A percentile compares a stretch with the other conserved stretches of the same genome.
These are phyloP conservation scores for Lucinisca nassula DNA, from an alignment of 2,888 invertebrate species.

Conservation along the genomic window DNA sequence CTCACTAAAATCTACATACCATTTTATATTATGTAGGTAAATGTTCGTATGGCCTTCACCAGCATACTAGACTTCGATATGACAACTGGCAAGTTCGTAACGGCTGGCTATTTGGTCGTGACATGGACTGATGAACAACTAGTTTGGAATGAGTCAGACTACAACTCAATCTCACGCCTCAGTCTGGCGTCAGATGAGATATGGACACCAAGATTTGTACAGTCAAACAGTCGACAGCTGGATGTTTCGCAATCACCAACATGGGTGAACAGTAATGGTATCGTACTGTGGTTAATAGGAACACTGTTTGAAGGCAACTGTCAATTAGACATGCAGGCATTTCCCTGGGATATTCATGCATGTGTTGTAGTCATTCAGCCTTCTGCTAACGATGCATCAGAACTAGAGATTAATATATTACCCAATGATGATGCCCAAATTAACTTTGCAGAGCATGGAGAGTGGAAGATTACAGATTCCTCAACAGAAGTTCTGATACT, in stretches of 20 bases:
- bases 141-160: not conserved
- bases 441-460: not conserved
- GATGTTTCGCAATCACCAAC: not conserved
- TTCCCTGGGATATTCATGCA: not conserved
- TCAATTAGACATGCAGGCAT: not conserved
- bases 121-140: not conserved
- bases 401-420: not conserved
- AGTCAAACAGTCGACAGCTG: not conserved
- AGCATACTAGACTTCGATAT: not conserved
- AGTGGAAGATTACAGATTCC: not conserved
- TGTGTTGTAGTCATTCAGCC: not conserved
- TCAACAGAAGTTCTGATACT: not conserved
- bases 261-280: not conserved
- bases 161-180: not conserved
- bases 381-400: not conserved
- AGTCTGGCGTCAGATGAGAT: not conserved
- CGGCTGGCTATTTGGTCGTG: not conserved
- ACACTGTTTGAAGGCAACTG: not conserved
- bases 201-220: not conserved
- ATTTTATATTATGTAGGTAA: not conserved
- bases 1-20: too few relatives aligned
- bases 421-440: too few relatives aligned
- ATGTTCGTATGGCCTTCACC: not conserved
- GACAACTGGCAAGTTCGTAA: not conserved
- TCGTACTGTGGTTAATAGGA: not conserved